These are phyloP conservation scores for Pristionchus entomophagus DNA, from an alignment of 2,888 invertebrate genomes.

Conservation along the genomic window DNA sequence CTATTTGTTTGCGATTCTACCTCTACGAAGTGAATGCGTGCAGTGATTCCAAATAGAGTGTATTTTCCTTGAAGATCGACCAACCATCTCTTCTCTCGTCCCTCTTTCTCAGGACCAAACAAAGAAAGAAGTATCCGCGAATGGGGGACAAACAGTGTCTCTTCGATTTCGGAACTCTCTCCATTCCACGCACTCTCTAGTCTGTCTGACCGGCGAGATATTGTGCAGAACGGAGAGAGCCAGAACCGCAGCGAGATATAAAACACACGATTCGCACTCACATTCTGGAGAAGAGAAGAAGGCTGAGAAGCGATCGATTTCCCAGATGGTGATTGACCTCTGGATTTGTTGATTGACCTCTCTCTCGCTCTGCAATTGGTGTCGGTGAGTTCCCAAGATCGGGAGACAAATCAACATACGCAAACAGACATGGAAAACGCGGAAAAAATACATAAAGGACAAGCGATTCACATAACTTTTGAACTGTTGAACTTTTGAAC, in stretches of 20 bases:
- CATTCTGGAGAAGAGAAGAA: not conserved
- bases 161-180: not conserved
- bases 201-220: not conserved
- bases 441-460: too few species aligned
- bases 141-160: too few species aligned
- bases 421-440: too few species aligned
- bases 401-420: not conserved
- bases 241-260: not conserved
- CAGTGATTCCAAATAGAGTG: too few species aligned
- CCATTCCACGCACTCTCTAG: not conserved
- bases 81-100: not conserved
- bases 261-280: constrained; percentile 3
- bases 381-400: too few species aligned
- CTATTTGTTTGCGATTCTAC: too few species aligned
- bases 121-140: not conserved
- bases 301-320: not conserved
- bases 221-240: not conserved
- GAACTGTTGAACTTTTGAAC: too few species aligned
- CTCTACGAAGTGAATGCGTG: too few species aligned
- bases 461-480: too few species aligned
- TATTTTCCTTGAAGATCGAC: too few species aligned
- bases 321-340: not conserved
- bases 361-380: too few species aligned
- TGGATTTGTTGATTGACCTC: too few species aligned
- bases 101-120: constrained; percentile 7